Evolutionary conservation across 2,113 vertebrate genomes (phyloP).

Genomic region (Rynchops niger): DNA sequence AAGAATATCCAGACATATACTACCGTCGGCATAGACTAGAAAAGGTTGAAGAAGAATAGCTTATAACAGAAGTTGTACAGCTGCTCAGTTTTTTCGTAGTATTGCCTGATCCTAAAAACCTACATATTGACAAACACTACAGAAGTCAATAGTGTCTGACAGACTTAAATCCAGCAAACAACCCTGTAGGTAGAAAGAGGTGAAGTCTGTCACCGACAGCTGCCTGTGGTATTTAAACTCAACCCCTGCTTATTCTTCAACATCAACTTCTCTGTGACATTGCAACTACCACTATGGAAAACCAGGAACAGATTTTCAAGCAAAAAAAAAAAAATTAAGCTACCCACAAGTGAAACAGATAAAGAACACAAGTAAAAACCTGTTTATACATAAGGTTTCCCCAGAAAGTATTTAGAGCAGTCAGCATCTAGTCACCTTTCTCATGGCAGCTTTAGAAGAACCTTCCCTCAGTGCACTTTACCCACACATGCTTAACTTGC

Average conservation of each 20-base stretch:
- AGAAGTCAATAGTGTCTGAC: not conserved
- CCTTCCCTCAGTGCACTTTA: not conserved
- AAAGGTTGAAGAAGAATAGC: conserved; percentile 5
- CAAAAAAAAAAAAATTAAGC: not conserved
- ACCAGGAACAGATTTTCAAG: not conserved
- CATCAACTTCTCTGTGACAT: not conserved
- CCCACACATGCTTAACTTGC: not conserved
- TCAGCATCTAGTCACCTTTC: not conserved
- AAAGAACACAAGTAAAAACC: not conserved
- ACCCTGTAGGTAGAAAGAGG: not conserved
- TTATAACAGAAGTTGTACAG: not conserved
- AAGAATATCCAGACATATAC: conserved; percentile 99
- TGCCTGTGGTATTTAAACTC: not conserved
- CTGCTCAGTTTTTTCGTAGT: not conserved
- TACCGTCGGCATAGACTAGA: conserved; percentile 97
- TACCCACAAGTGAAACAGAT: not conserved
- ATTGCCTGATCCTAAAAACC: not conserved
- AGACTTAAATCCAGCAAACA: not conserved
- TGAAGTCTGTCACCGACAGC: not conserved
- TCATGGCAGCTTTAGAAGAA: not conserved
- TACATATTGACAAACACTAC: not conserved
- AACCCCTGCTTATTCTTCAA: not conserved
- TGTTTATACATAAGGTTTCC: not conserved
- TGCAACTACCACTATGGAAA: not conserved
- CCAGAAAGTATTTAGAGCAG: not conserved